Conservation (phyloP, 2,113 vertebrate genomes). For the Chloroceryle aenea region DNA sequence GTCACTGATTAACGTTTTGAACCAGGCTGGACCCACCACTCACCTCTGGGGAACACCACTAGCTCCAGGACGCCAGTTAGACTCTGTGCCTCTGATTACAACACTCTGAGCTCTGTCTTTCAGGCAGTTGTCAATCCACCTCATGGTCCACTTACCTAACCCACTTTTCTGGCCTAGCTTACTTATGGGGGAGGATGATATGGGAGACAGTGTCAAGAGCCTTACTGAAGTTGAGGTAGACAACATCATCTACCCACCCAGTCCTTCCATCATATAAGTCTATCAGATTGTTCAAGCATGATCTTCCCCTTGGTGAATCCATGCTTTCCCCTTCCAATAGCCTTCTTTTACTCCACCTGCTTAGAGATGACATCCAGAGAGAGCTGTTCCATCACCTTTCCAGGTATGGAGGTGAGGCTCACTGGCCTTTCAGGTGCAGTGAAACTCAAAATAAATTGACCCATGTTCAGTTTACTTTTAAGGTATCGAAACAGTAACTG, state of each 20-base stretch:
- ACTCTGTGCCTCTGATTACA: not conserved
- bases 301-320: not conserved
- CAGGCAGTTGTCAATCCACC: too few relatives aligned
- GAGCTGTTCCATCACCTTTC: not conserved
- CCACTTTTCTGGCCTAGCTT: too few relatives aligned
- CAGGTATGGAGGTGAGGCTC: not conserved
- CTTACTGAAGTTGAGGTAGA: not conserved
- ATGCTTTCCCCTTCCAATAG: not conserved
- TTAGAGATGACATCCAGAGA: not conserved
- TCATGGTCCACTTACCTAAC: too few relatives aligned
- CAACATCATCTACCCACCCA: not conserved
- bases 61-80: not conserved
- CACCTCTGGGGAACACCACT: too few relatives aligned
- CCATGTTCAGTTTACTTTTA: not conserved
- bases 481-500: not conserved
- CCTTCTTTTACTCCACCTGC: not conserved
- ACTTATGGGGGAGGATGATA: too few relatives aligned
- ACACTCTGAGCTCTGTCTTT: too few relatives aligned
- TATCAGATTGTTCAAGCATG: too few relatives aligned
- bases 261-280: not conserved
- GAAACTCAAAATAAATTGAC: not conserved
- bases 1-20: not conserved
- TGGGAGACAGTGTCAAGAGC: not conserved
- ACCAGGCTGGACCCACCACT: not conserved
- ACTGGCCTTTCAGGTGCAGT: not conserved